Conservation (phyloP, 2,113 vertebrate genomes). For the Malurus elegans region DNA sequence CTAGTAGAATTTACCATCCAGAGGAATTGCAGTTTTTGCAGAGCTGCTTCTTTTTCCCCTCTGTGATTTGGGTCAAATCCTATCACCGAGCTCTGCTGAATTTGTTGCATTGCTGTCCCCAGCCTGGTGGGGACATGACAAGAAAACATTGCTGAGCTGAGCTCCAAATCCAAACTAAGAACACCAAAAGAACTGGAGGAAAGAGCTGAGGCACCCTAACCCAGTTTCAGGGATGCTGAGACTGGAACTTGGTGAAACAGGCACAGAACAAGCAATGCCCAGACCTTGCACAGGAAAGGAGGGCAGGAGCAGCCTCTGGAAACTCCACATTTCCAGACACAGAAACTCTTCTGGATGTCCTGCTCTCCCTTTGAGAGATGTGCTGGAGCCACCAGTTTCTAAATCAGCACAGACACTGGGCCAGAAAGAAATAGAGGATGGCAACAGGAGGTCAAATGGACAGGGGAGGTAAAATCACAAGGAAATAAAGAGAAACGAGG, state of each 20-base stretch:
- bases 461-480: not conserved
- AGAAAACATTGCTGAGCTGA: not conserved
- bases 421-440: not conserved
- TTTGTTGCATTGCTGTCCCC: not conserved
- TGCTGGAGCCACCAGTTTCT: not conserved
- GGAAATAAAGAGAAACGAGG: not conserved
- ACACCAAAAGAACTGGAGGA: not conserved
- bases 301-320: not conserved
- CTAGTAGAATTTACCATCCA: not conserved
- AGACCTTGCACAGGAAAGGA: not conserved
- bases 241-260: not conserved
- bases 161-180: not conserved
- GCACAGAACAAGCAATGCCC: not conserved
- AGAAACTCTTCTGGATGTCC: not conserved
- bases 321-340: not conserved
- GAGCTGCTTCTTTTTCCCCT: not conserved
- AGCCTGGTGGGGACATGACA: not conserved
- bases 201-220: not conserved
- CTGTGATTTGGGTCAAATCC: constrained; percentile 14
- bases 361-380: not conserved
- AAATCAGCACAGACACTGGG: not conserved
- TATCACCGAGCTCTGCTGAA: not conserved
- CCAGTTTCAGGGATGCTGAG: not conserved
- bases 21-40: not conserved
- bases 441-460: not conserved